Conservation (phyloP, 2,797 vertebrate genomes). For the Tiaroga cobitis region DNA sequence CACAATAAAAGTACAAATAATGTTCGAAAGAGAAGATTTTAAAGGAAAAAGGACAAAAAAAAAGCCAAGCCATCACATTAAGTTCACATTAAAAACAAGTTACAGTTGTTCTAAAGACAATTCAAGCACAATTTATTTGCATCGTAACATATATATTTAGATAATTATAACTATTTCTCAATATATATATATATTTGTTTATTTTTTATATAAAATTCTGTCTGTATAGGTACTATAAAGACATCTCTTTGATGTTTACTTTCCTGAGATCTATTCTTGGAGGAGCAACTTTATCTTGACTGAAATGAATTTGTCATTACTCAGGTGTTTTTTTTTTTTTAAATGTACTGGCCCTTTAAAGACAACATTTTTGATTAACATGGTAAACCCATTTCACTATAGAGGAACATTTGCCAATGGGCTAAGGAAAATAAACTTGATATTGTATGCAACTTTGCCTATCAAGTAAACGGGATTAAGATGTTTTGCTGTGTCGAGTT, state of each 20-base stretch:
- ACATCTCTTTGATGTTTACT: constrained; percentile 2
- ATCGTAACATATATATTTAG: constrained; percentile 31
- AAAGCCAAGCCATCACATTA: constrained; percentile 17
- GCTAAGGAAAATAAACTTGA: neutral
- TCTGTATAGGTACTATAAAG: constrained; percentile 9
- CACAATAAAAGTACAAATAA: neutral
- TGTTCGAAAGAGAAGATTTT: constrained; percentile 4
- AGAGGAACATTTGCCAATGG: neutral
- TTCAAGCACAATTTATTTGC: constrained; percentile 17
- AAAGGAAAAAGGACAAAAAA: neutral
- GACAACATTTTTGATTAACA: neutral
- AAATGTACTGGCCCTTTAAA: neutral
- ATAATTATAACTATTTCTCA: constrained; percentile 15
- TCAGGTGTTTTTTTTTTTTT: neutral
- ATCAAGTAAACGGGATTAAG: neutral
- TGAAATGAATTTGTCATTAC: neutral
- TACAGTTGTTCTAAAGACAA: constrained; percentile 1
- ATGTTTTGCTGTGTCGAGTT: neutral
- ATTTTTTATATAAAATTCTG: neutral
- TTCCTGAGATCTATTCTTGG: constrained; percentile 45
- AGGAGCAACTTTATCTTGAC: neutral
- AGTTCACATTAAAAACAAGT: constrained; percentile 37
- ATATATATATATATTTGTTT: neutral
- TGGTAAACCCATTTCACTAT: neutral
- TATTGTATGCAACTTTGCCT: neutral